Evolutionary conservation across 64 coral and sea anemone species (phyloP).

Genomic region (Hydrozoanthus tunicans): DNA sequence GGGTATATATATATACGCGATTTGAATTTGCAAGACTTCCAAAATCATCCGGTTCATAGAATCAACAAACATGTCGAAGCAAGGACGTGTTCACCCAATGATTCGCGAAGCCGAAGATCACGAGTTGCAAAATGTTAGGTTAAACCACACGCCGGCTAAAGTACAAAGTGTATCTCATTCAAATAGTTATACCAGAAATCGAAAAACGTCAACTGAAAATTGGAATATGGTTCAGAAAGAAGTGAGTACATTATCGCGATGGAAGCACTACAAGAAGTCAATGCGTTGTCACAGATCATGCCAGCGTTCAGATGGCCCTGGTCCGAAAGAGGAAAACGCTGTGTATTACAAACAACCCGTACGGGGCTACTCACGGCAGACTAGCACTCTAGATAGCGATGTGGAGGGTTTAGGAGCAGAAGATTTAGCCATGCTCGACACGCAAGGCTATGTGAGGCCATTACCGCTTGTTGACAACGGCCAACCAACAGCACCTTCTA

Average conservation of each 20-base stretch:
- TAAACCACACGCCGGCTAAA: conserved; percentile 10
- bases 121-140: conserved; percentile 3
- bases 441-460: conserved; percentile 71
- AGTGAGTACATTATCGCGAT: conserved; percentile 22
- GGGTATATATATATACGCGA: neutral
- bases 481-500: conserved; percentile 18
- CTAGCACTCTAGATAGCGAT: conserved; percentile 84
- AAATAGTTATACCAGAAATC: neutral
- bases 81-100: conserved; percentile 48
- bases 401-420: conserved; percentile 76
- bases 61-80: conserved; percentile 27
- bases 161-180: neutral
- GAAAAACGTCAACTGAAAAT: conserved; percentile 9
- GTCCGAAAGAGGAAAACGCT: conserved; percentile 16
- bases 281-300: neutral
- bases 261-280: conserved; percentile 39
- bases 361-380: neutral
- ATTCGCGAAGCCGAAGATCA: conserved; percentile 53
- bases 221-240: conserved; percentile 47
- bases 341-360: neutral
- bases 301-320: conserved; percentile 15
- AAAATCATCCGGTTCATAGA: neutral
- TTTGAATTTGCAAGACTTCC: neutral
- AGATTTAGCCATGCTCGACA: conserved; percentile 56
- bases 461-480: conserved; percentile 47